Evolutionary conservation across 2,888 invertebrate genomes (phyloP), one percentile per base, ranked within the genome.

Genomic region (Xanthia icteritia): DNA sequence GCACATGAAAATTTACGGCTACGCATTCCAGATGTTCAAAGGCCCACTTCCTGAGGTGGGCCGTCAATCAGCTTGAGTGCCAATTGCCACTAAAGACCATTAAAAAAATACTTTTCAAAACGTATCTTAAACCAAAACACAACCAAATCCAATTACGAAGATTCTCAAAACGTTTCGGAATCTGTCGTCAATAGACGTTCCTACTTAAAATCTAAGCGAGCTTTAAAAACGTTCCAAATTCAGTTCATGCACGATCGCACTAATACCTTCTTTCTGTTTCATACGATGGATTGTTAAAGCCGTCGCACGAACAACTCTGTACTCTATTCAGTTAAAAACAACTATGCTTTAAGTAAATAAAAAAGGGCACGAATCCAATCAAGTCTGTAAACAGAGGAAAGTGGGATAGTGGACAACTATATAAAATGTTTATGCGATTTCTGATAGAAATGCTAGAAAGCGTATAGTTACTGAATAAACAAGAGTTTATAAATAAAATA

Each of bases 281-380:
- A 82, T 79, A 83, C 82, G 78, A 89, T 86, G 75, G 79, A 89
- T 80, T 83, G 86, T 85, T 87, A 89, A 86, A 72, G 79, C 74
- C 61, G 23, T 79, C 85, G 85, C 87, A 87, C 87, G 84, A 89
- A 82, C 80, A 39, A 56, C 58, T 61, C 70, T 13, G 65, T 54
- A 72, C 67, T 76, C 67, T 75, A 86, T 78, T 74, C 85, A 90
- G 90, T 93, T 93, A 91, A 93, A 94, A 77, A 92, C 90, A 92
- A 90, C 93, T 94, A 93, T 92, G 87, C 89, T 91, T 92, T 91
- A 89, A 88, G 92, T 92, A 95, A 95, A 96, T 95, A 95, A 92
- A 95, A 95, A 94, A 92, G 92, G 93, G 94, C 95, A 95, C 95
- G 95, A 94, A 94, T 94, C 94, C 96, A 96, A 96, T 96, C 96